Base-by-base conservation (phyloP, 2,888 invertebrate genomes). In the Agonopterix arenella region DNA sequence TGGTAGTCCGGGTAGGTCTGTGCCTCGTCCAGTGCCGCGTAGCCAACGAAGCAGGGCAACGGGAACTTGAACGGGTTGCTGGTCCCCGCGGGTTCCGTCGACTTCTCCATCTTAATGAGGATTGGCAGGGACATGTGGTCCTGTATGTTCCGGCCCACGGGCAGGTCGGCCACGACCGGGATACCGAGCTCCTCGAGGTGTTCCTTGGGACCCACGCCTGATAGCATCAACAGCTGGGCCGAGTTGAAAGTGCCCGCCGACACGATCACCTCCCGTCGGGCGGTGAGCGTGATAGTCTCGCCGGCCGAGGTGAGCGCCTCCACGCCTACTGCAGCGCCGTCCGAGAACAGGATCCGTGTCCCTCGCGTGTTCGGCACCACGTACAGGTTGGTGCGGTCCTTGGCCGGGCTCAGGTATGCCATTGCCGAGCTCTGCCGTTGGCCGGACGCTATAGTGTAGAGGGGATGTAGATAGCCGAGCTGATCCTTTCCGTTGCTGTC, bases 341-440 rank as follows among this genome's bases (percentile, higher is more conserved):
- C 55, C 11, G 62, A 52, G 16, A 75, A 61, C n/a, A 66, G 40
- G 5, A 73, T 57, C 62, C 69, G 68, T 8, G 59, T 64, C 0
- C 54, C 73, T 2, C 60, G 48, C 10, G 70, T 59, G 46, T 70
- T 62, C 49, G 64, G 68, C 8, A 72, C 49, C 0, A 75, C 61
- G 40, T 63, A 59, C 4, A 75, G 55, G 51, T 74, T 75, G n/a
- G 52, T 42, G n/a, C 72, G 60, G 16, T 64, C 52, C 51, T 62
- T 65, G 1, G 61, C 52, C 2, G 61, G 58, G 38, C 59, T 59
- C 13, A 74, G 47, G 52, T 65, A 90, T 7, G 84, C 84, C 57
- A 64, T 80, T 0, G 86, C 80, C 0, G 82, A 76, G 57, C 82
- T 83, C 46, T 84, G 83, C 11, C 89, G 67, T 1, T 75, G 73